These are phyloP conservation scores for Herpetotheres cachinnans DNA, from an alignment of 2,113 vertebrate genomes.

Conservation along the genomic window DNA sequence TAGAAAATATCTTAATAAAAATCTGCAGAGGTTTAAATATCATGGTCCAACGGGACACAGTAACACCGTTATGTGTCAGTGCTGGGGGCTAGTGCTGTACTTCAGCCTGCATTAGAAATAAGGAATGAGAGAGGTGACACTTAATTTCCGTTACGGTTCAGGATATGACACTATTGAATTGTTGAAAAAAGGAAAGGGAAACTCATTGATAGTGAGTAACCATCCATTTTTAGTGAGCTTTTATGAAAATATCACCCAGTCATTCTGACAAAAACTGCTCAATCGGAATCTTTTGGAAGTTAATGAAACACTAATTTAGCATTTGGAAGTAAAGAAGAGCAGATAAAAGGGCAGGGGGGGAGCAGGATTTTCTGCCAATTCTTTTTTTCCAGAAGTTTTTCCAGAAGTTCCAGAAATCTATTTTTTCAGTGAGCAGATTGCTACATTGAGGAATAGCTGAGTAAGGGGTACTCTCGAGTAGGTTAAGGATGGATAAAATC, in stretches of 20 bases:
- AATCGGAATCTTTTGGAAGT: not conserved
- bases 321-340: not conserved
- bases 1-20: not conserved
- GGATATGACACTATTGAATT: slow-evolving; percentile 45
- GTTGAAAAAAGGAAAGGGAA: slow-evolving; percentile 56
- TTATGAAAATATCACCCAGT: not conserved
- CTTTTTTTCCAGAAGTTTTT: not conserved
- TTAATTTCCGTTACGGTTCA: not conserved
- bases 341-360: not conserved
- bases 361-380: not conserved
- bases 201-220: slow-evolving; percentile 19
- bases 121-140: not conserved
- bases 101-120: not conserved
- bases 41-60: fast-evolving
- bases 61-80: fast-evolving
- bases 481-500: not conserved
- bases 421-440: not conserved
- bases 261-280: not conserved
- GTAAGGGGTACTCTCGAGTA: not conserved
- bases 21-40: not conserved
- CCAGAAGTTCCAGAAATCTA: fast-evolving
- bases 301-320: not conserved
- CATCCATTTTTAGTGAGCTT: not conserved
- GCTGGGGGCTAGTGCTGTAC: not conserved
- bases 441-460: not conserved